These are phyloP conservation scores for Heliconius himera DNA, from an alignment of 1,140 invertebrate species.

Conservation along the genomic window DNA sequence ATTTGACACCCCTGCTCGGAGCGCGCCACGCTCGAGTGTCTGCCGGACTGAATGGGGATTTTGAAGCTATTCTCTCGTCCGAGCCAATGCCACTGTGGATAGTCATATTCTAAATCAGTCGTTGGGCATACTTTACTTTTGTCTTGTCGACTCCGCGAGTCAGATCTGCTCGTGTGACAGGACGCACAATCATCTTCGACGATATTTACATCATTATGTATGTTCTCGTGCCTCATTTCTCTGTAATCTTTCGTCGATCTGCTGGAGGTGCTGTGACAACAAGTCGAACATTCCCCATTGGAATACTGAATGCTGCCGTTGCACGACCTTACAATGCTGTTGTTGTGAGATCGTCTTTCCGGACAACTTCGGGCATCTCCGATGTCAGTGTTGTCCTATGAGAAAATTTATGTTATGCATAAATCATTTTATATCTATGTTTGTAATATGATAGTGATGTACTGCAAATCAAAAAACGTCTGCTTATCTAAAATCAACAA, in stretches of 20 bases:
- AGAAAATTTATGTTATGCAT: conserved; percentile 31
- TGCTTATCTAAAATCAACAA: conserved; percentile 32
- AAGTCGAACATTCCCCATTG: conserved; percentile 76
- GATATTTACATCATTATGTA: conserved; percentile 67
- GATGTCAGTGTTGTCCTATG: conserved; percentile 71
- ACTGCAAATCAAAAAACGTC: conserved; percentile 41
- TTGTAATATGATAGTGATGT: conserved; percentile 47
- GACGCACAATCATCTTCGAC: conserved; percentile 72
- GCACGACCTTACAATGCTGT: conserved; percentile 76
- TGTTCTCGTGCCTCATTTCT: conserved; percentile 65
- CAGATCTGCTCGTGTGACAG: conserved; percentile 72
- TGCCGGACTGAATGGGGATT: conserved; percentile 73
- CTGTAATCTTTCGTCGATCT: conserved; percentile 77
- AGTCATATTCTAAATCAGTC: conserved; percentile 78
- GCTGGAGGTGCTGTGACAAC: conserved; percentile 76
- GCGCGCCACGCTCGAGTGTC: conserved; percentile 71
- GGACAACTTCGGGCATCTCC: conserved; percentile 72
- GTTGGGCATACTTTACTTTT: conserved; percentile 75
- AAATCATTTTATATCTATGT: conserved; percentile 39
- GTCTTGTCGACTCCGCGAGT: conserved; percentile 73
- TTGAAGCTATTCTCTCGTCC: conserved; percentile 79
- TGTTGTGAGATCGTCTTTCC: conserved; percentile 76
- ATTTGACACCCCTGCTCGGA: conserved; percentile 80
- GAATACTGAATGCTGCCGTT: conserved; percentile 77
- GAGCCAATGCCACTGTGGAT: conserved; percentile 78